Percentiles rank a stretch among this genome's conserved stretches.
Conservation (phyloP, 2,888 invertebrate genomes). For the Agriotes lineatus region DNA sequence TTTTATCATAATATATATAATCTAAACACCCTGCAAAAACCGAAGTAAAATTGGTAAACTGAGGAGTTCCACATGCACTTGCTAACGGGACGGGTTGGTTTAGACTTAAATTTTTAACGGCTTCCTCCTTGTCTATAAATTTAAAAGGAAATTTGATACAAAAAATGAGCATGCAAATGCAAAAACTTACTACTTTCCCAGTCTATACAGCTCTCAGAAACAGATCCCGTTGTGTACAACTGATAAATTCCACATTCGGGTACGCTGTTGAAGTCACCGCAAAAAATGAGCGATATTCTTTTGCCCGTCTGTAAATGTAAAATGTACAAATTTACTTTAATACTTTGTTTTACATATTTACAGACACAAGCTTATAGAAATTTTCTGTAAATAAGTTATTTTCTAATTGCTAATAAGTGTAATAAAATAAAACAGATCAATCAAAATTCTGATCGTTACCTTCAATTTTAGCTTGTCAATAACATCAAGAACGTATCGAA, state of each 20-base stretch:
- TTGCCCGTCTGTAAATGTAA: conserved; percentile 59
- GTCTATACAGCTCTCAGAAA: conserved; percentile 66
- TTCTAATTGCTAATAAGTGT: too few species aligned
- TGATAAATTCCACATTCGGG: conserved; percentile 87
- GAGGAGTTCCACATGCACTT: conserved; percentile 88
- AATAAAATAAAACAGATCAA: too few species aligned
- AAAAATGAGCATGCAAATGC: background rate
- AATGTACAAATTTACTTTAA: too few species aligned
- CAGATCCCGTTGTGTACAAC: conserved; percentile 77
- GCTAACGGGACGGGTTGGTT: conserved; percentile 74
- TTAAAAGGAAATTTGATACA: conserved; percentile 1
- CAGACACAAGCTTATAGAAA: too few species aligned
- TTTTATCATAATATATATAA: conserved; percentile 87
- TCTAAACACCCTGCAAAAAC: conserved; percentile 90
- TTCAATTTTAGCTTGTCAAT: conserved; percentile 64
- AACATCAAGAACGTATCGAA: conserved; percentile 75
- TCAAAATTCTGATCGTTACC: conserved; percentile 46
- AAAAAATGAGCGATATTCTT: conserved; percentile 79
- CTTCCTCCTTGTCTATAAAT: conserved; percentile 74
- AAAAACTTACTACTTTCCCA: conserved; percentile 80
- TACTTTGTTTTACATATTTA: too few species aligned
- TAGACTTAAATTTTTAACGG: conserved; percentile 73
- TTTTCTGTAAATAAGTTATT: too few species aligned
- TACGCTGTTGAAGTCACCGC: conserved; percentile 94
- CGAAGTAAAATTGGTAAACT: conserved; percentile 86